Base-by-base conservation (phyloP, 1,140 invertebrate species). In the Drosophila aff. region DNA sequence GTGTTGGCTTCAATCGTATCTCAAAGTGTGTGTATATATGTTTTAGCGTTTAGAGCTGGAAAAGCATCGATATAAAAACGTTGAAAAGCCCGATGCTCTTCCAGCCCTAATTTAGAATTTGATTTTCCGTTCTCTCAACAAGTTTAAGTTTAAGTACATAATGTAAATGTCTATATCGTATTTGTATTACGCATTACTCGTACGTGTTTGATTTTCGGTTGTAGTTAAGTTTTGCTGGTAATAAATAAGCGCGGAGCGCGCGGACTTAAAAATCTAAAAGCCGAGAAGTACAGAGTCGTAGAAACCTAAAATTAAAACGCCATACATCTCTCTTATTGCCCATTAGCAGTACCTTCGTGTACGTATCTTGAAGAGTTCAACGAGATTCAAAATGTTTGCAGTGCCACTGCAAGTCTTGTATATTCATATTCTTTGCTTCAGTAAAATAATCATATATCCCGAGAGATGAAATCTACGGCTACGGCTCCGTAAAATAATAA, bases 81-180 rank as follows among this genome's bases (percentile, higher is more conserved):
- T 57, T 57, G 33, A 57, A 57, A 40, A 57, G 53, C 53, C 36
- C 53, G 53, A 57, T 40, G 53, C 18, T 26, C 53, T n/a, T 23
- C 36, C 53, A 38, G 36, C 9, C 18, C 36, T 11, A 16, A 18
- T 66, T 66, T 84, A 78, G 83, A 89, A 89, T 87, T 89, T 87
- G 77, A 89, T 87, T 87, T 86, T 76, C 65, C 52, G 50, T 86
- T 87, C 53, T 87, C 58, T 82, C 73, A 87, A 87, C 83, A 89
- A 87, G 73, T 63, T 82, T 87, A 89, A 52, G 49, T 63, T 82
- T 87, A 89, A 89, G 84, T 87, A 87, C 85, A 84, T 87, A 66
- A 61, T 72, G 53, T 79, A 74, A 78, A 78, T 87, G 66, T 86
- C 66, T 82, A 82, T 83, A 63, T 85, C 67, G 67, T 83, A 78